Conservation (phyloP, 2,888 invertebrate genomes). For the Acleris holmiana region DNA sequence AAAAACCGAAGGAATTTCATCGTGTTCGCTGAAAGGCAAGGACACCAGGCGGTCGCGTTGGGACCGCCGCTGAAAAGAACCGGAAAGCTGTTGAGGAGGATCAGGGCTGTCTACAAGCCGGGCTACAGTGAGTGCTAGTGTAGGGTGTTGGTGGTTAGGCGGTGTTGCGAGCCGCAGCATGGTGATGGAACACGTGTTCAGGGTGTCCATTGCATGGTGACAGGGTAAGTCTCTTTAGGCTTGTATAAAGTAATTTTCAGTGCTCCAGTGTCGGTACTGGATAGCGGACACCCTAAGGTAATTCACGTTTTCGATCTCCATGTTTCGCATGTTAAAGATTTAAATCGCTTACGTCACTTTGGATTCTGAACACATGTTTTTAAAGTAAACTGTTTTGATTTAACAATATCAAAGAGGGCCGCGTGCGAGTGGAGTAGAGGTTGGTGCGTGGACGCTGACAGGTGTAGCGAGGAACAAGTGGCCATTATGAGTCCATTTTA, state of each 20-base stretch:
- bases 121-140: slow-evolving; percentile 81
- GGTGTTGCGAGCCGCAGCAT: slow-evolving; percentile 29
- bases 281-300: slow-evolving; percentile 24
- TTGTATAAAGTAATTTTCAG: background rate
- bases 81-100: slow-evolving; percentile 71
- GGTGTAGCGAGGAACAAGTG: slow-evolving; percentile 80
- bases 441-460: slow-evolving; percentile 49
- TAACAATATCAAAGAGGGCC: slow-evolving; percentile 24
- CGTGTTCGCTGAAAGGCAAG: slow-evolving; percentile 78
- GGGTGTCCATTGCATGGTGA: slow-evolving; percentile 39
- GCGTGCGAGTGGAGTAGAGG: slow-evolving; percentile 2
- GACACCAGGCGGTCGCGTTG: slow-evolving; percentile 75
- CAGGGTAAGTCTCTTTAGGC: slow-evolving; percentile 18
- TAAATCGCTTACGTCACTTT: slow-evolving; percentile 23
- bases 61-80: slow-evolving; percentile 77
- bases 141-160: slow-evolving; percentile 41
- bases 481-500: slow-evolving; percentile 82
- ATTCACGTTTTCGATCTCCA: slow-evolving; percentile 12
- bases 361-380: slow-evolving; percentile 23
- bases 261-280: background rate
- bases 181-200: slow-evolving; percentile 53
- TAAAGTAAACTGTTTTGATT: slow-evolving; percentile 25
- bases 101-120: slow-evolving; percentile 78
- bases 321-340: slow-evolving; percentile 9
- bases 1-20: slow-evolving; percentile 76